A percentile compares a stretch with the other conserved stretches of the same genome.
These are phyloP conservation scores for Coecobrya sp. DNA, from an alignment of 2,888 invertebrate genomes.

Conservation along the genomic window DNA sequence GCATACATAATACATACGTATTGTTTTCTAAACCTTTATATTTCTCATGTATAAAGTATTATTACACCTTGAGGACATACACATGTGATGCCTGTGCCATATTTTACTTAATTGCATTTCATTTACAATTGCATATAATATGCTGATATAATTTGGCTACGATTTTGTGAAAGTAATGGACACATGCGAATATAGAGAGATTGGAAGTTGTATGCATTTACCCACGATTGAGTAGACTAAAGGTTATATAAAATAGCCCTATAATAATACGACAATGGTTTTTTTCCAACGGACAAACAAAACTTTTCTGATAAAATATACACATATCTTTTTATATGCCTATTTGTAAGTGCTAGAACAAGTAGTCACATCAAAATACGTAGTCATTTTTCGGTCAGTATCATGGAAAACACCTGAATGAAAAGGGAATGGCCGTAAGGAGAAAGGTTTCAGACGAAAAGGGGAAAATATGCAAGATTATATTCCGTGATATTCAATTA, in stretches of 20 bases:
- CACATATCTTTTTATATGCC: neutral
- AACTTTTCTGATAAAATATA: neutral
- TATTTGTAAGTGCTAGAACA: too few relatives aligned
- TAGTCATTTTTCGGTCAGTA: neutral
- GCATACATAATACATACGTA: neutral
- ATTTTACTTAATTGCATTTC: slow-evolving; percentile 45
- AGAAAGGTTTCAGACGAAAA: neutral
- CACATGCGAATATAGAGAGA: neutral
- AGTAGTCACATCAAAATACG: too few relatives aligned
- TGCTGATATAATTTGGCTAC: neutral
- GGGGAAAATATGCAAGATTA: neutral
- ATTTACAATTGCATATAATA: neutral
- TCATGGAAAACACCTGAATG: neutral
- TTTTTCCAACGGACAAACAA: neutral
- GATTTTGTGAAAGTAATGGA: neutral
- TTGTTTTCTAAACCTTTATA: neutral
- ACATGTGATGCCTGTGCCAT: neutral
- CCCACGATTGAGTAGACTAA: too few relatives aligned
- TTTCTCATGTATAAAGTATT: neutral
- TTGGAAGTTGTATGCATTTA: too few relatives aligned
- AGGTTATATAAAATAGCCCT: too few relatives aligned
- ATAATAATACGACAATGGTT: too few relatives aligned
- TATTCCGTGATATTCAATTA: neutral
- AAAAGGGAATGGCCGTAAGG: neutral
- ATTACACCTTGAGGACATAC: neutral